Percentiles rank a stretch among this genome's conserved stretches.
These are phyloP conservation scores for Distichodus sexfasciatus DNA, from an alignment of 2,797 vertebrate species.

Conservation along the genomic window DNA sequence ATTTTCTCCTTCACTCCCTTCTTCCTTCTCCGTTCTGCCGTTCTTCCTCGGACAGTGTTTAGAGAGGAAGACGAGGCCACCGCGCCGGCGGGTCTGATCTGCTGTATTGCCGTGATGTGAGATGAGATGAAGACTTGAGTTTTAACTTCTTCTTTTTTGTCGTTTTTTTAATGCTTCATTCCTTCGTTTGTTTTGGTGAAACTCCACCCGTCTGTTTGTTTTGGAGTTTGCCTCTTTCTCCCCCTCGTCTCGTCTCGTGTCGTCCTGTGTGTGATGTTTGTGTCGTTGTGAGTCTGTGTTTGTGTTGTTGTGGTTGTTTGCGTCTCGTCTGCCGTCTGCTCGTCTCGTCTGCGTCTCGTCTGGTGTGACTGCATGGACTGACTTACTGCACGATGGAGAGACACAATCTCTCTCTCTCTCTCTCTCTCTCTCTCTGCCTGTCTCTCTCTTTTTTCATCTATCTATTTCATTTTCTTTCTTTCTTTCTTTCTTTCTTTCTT, in stretches of 20 bases:
- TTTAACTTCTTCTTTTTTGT: constrained; percentile 37
- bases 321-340: constrained; percentile 38
- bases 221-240: background rate
- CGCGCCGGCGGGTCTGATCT: constrained; percentile 45
- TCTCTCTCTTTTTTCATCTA: too few species aligned
- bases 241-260: constrained; percentile 12
- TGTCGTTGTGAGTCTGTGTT: constrained; percentile 18
- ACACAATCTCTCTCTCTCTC: constrained; percentile 35
- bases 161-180: background rate
- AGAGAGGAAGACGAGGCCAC: constrained; percentile 36
- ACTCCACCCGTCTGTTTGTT: constrained; percentile 17
- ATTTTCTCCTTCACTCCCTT: constrained; percentile 18
- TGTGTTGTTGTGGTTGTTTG: constrained; percentile 11
- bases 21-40: constrained; percentile 43
- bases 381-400: constrained; percentile 59
- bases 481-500: too few species aligned
- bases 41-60: constrained; percentile 29
- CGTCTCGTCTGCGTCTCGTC: constrained; percentile 26
- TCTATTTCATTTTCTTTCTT: too few species aligned
- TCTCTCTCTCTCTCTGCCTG: constrained; percentile 26
- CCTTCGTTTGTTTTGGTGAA: constrained; percentile 16
- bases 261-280: constrained; percentile 5
- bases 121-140: constrained; percentile 32
- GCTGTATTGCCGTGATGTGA: constrained; percentile 35
- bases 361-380: constrained; percentile 41